Base-by-base conservation (phyloP, 2,797 vertebrate genomes). In the Trachops cirrhosus region DNA sequence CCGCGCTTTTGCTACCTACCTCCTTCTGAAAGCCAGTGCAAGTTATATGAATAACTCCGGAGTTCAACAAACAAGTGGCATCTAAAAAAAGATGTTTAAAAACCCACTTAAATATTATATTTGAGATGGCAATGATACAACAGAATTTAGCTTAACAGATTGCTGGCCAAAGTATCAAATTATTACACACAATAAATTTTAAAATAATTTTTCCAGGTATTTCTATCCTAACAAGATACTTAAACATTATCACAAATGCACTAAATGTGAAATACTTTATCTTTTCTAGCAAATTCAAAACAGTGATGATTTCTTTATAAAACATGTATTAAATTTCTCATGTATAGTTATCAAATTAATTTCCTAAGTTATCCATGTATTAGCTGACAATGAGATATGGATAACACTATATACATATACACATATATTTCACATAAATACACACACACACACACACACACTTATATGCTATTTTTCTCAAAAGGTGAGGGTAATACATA, bases 1-100 rank as follows among this genome's bases (percentile, higher is more conserved):
- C 7, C 19, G 87, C 48, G 24, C 24, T 41, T 3, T 10, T 54
- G 32, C 77, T 78, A 98, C 98, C 97, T 97, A 99, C 99, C 99
- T 99, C 99, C 96, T 99, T 99, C 97, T 99, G 99, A 98, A 99
- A 99, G 34, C 99, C 99, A 54, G 98, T 99, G 97, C 99, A 99
- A 93, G 99, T 99, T 94, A 99, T 78, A 95, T 99, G 99, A 97
- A 99, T 98, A 91, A 99, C 98, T 98, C 99, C 99, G 50, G 99
- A 98, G 97, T 97, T 99, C 92, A 99, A 98, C 97, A 99, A 98
- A 97, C 99, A 99, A 32, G 99, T 99, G 67, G 99, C 99, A 98
- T 99, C 99, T 99, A 97, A 74, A 98, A 96, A 96, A 44, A 37
- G 92, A 52, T 86, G 39, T 74, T 9, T 39, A 91, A 88, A 86